Conservation (phyloP, 2,888 invertebrate genomes). For the Apantesis nais region DNA sequence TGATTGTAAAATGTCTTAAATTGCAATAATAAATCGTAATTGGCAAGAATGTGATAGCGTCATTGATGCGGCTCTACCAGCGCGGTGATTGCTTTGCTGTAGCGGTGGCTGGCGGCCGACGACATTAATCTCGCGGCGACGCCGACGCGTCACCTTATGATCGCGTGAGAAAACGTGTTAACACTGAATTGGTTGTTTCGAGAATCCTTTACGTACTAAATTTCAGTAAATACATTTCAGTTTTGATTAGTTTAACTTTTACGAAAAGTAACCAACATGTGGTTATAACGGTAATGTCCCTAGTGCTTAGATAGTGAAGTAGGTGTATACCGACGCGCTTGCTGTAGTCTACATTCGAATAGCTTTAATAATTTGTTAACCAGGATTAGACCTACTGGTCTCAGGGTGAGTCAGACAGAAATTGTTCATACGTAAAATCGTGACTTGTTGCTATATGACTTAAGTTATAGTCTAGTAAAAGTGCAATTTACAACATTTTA, state of each 20-base stretch:
- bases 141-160: constrained; percentile 76
- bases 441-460: constrained; percentile 15
- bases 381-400: constrained; percentile 14
- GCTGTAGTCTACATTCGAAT: not conserved
- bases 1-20: constrained; percentile 40
- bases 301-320: constrained; percentile 29
- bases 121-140: constrained; percentile 71
- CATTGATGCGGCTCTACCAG: constrained; percentile 66
- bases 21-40: constrained; percentile 42
- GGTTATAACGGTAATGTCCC: constrained; percentile 49
- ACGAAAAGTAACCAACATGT: constrained; percentile 43
- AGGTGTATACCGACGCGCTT: constrained; percentile 24
- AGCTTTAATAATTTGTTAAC: not conserved
- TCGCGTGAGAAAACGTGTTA: constrained; percentile 70
- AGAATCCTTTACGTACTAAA: constrained; percentile 56
- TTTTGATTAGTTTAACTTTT: constrained; percentile 19
- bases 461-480: not conserved
- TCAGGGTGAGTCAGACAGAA: constrained; percentile 27
- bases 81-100: constrained; percentile 63
- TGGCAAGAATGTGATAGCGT: constrained; percentile 70
- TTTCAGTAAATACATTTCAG: constrained; percentile 25
- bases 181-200: constrained; percentile 66
- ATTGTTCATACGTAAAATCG: not conserved
- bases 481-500: not conserved
- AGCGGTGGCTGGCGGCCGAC: constrained; percentile 68